Evolutionary conservation across 2,113 vertebrate genomes (phyloP), one percentile per base, ranked within the genome.

Genomic region (Hirundichthys speculiger): DNA sequence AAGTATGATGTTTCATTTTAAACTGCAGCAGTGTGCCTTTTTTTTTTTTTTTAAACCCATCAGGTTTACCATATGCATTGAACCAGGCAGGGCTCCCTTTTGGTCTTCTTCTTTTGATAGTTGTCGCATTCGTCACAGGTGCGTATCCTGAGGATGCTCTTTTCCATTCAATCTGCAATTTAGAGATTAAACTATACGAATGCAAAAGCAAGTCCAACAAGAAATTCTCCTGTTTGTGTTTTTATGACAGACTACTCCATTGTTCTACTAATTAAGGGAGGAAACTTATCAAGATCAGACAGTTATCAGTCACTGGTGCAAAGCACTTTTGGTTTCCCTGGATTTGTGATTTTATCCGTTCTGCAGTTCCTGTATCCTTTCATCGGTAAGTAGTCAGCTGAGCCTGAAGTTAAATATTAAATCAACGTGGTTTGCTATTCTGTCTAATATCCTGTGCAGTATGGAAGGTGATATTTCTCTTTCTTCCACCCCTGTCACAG

Each of bases 321-420:
- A 64, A 94, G 90, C 90, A 91, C 95, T 0, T 98, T 97, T 1
- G 96, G 98, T 57, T 90, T 94, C 62, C 84, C 90, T 46, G 98
- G 97, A 60, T 97, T 96, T 79, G 25, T 96, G 42, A 83, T 97
- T 72, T 88, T 99, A 53, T 98, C 97, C 59, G 64, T 47, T 60
- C 92, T 99, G 41, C 98, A 99, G 60, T 99, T 99, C 84, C 89
- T 98, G 40, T 99, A 98, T 86, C 97, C 98, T 60, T 99, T 99
- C 77, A 96, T 98, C 80, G 96, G 97, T 99, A 93, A 92, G 92
- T 79, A 49, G 12, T 30, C 24, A 52, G 20, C 6, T 34, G 30
- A 34, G 11, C 9, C 40, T 4, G 27, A 39, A 8, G 0, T 39
- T 39, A 0, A 46, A 2, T 50, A 24, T 39, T 63, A 19, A 58